A percentile compares a stretch with the other conserved stretches of the same genome.
Evolutionary conservation across 2,797 vertebrate genomes (phyloP).

Genomic region (Accipiter minullus): DNA sequence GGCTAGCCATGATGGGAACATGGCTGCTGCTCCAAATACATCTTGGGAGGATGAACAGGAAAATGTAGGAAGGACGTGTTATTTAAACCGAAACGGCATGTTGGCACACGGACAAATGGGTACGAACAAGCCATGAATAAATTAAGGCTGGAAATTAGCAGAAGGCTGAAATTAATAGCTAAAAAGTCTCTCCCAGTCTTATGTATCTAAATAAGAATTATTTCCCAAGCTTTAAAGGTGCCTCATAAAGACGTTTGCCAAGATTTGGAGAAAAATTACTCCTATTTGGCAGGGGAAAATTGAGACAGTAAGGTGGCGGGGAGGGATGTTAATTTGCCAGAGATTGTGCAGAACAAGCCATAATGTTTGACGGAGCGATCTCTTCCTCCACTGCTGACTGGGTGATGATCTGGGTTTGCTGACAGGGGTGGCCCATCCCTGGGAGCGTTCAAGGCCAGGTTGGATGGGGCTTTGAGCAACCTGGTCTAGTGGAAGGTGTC

Average conservation of each 20-base stretch:
- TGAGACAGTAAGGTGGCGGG: neutral
- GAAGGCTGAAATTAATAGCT: slow-evolving; percentile 25
- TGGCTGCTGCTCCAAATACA: neutral
- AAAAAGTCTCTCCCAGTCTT: neutral
- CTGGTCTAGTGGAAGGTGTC: too few relatives aligned
- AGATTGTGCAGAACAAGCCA: neutral
- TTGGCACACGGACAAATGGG: slow-evolving; percentile 26
- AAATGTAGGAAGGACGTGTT: neutral
- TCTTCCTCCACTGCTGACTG: neutral
- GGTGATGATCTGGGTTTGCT: too few relatives aligned
- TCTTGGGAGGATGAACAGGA: neutral
- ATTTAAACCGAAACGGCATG: neutral
- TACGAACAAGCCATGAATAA: slow-evolving; percentile 31
- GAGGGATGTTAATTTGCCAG: neutral
- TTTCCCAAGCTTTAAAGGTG: slow-evolving; percentile 1
- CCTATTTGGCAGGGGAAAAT: neutral
- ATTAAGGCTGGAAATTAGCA: slow-evolving; percentile 42
- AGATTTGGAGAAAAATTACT: slow-evolving; percentile 11
- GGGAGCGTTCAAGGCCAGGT: too few relatives aligned
- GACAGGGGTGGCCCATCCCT: too few relatives aligned
- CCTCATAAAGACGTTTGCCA: slow-evolving; percentile 1
- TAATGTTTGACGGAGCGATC: neutral
- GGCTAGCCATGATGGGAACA: neutral
- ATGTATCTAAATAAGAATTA: slow-evolving; percentile 29
- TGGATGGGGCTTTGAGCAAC: too few relatives aligned